These are phyloP conservation scores for Diphyllodes magnificus DNA, from an alignment of 2,113 vertebrate genomes.

Conservation along the genomic window DNA sequence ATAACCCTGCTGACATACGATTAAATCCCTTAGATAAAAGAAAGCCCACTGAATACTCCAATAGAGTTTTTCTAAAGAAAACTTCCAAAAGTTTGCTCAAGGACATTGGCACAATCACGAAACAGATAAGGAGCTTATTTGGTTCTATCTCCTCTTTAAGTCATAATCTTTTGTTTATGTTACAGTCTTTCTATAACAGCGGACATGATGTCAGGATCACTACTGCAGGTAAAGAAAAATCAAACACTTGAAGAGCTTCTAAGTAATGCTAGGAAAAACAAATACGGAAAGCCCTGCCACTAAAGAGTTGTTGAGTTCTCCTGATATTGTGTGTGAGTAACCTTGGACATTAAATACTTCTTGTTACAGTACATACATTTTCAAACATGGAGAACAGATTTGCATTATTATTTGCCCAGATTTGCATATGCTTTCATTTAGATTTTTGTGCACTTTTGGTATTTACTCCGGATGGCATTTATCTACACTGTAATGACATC, in stretches of 20 bases:
- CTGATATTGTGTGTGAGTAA: background rate
- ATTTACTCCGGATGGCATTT: background rate
- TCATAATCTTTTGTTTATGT: background rate
- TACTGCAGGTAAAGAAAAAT: background rate
- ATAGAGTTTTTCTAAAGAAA: background rate
- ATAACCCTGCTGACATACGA: background rate
- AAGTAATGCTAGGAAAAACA: background rate
- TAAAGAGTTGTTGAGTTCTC: background rate
- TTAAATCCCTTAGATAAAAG: background rate
- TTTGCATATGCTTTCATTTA: background rate
- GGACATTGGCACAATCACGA: background rate
- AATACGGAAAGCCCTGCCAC: accelerated
- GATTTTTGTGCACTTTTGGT: background rate
- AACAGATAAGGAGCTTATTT: background rate
- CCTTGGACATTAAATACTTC: background rate
- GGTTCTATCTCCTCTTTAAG: background rate
- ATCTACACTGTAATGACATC: background rate
- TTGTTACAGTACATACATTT: background rate
- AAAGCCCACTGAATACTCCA: background rate
- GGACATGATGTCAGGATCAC: background rate
- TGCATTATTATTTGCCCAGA: background rate
- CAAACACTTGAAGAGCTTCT: background rate
- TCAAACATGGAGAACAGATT: background rate
- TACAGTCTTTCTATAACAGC: background rate
- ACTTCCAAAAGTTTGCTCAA: background rate